Evolutionary conservation across 2,113 vertebrate genomes (phyloP).

Genomic region (Hyperoodon ampullatus): DNA sequence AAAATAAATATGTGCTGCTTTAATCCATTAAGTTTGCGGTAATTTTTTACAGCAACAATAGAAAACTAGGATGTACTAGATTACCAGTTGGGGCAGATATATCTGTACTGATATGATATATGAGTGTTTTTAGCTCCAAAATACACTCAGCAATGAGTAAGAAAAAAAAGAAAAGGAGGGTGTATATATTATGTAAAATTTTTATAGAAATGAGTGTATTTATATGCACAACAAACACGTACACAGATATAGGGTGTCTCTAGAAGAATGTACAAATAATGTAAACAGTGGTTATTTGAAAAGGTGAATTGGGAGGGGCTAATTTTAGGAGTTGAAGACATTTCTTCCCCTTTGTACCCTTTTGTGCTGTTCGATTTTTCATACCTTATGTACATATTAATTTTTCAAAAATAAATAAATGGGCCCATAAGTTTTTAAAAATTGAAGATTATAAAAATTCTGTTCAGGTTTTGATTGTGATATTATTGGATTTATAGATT

Average conservation of each 20-base stretch:
- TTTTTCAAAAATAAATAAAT: background rate
- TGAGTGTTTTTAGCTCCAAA: background rate
- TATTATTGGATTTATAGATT: background rate
- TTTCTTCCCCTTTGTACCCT: background rate
- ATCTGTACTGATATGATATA: background rate
- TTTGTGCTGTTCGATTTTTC: background rate
- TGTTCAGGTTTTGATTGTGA: background rate
- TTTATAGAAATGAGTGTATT: background rate
- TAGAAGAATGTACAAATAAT: background rate
- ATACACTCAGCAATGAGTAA: background rate
- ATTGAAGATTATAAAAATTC: background rate
- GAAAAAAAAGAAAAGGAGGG: background rate
- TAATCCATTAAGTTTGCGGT: background rate
- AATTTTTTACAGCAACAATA: background rate
- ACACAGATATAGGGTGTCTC: background rate
- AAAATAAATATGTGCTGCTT: background rate
- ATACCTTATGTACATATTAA: background rate
- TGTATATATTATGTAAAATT: background rate
- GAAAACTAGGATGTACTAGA: background rate
- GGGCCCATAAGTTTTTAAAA: background rate
- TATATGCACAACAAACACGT: background rate
- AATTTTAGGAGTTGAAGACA: background rate
- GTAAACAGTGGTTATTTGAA: background rate
- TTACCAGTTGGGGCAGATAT: background rate
- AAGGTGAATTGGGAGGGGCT: background rate